These are phyloP conservation scores for Anagrus nilaparvatae DNA, from an alignment of 1,140 invertebrate species.

Conservation along the genomic window DNA sequence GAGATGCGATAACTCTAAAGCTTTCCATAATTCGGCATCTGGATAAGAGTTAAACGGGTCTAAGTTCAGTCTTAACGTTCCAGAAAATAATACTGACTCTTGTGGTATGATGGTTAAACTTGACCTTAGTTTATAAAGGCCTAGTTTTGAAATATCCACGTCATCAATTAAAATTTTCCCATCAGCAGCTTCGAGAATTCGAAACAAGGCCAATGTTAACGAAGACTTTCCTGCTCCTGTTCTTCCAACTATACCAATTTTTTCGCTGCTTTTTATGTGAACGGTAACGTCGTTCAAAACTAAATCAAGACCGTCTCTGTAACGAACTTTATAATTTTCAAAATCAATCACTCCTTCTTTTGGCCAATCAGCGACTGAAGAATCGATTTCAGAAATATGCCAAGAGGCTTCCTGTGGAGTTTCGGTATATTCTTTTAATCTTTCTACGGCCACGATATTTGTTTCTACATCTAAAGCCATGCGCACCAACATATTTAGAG, in stretches of 20 bases:
- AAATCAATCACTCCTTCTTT: conserved; percentile 63
- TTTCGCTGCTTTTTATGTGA: conserved; percentile 60
- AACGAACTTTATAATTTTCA: conserved; percentile 65
- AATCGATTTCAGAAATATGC: conserved; percentile 48
- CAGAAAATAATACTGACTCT: too few relatives aligned
- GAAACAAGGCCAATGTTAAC: conserved; percentile 71
- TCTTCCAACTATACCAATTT: too few relatives aligned
- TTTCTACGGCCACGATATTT: conserved; percentile 95
- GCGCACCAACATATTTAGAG: conserved; percentile 88
- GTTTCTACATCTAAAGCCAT: conserved; percentile 96
- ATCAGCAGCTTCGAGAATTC: conserved; percentile 76
- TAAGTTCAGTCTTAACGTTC: conserved; percentile 68
- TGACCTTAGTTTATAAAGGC: conserved; percentile 77
- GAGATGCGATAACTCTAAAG: too few relatives aligned
- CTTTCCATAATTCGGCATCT: conserved; percentile 71
- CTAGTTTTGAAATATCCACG: conserved; percentile 73
- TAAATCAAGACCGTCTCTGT: too few relatives aligned
- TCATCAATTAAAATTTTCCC: conserved; percentile 87
- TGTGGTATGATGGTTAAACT: conserved; percentile 81
- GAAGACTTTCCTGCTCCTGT: conserved; percentile 84
- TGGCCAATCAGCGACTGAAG: conserved; percentile 53
- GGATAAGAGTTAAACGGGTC: conserved; percentile 70
- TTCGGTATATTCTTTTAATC: conserved; percentile 92
- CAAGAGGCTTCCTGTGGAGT: conserved; percentile 63
- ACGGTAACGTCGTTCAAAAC: conserved; percentile 66